Base-by-base conservation (phyloP, 2,888 invertebrate genomes). In the Chymomyza amoena region DNA sequence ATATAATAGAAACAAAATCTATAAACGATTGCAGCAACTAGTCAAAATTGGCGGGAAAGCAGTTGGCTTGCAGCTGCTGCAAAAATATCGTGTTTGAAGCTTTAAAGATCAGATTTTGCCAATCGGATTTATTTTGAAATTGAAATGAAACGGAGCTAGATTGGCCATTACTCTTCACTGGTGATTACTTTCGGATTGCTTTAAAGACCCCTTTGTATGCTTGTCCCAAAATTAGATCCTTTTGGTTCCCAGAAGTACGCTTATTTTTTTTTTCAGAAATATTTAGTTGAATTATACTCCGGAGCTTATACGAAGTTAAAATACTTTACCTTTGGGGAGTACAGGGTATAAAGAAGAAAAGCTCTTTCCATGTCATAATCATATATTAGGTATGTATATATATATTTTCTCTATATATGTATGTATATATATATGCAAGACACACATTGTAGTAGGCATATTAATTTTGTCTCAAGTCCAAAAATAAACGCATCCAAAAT, bases 381-480 rank as follows among this genome's bases (percentile, higher is more conserved):
- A 45, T 45, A 45, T 45, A 45, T 10, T 13, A 45, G 39, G 13
- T 45, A 13, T 15, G n/a, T 32, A 32, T 6, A 32, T 32, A 32
- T 4, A 32, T 6, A 32, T n/a, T n/a, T n/a, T n/a, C n/a, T 4
- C 1, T 32, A 9, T 32, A 32, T 32, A 32, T 32, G 7, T 32
- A 32, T 32, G 7, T 32, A 0, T 32, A 7, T 32, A 9, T 54
- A 54, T 18, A 18, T 16, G 4, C 10, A 54, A 54, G 52, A n/a
- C 16, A 54, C 6, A 18, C 52, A 18, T 18, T 16, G 52, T 54
- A 18, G 52, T 87, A 87, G 75, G 85, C 75, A 87, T 87, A 83
- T 87, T 87, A 82, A 83, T 87, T 87, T 87, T 87, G 87, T 71
- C 76, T 75, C 80, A 73, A 80, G 75, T 83, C 83, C 83, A 87